Conservation (phyloP, 2,797 vertebrate genomes). For the Anabacerthia variegaticeps region DNA sequence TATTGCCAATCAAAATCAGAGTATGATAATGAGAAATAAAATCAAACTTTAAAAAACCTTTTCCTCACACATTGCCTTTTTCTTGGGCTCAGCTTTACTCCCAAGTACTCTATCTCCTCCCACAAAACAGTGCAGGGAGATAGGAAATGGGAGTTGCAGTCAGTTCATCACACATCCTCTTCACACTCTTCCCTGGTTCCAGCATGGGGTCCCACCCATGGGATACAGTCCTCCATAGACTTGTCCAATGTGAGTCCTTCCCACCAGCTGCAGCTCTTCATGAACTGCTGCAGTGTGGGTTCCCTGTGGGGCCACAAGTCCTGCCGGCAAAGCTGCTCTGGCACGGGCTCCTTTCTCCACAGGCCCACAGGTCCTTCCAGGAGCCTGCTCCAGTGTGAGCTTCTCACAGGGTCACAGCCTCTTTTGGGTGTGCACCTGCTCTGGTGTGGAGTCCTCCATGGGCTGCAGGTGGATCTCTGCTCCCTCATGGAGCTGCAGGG, state of each 20-base stretch:
- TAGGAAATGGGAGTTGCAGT: background rate
- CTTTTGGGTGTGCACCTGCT: background rate
- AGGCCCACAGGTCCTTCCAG: background rate
- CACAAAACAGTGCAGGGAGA: background rate
- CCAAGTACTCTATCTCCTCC: background rate
- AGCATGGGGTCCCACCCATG: background rate
- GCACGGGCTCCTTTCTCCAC: background rate
- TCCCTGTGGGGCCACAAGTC: background rate
- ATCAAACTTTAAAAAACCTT: background rate
- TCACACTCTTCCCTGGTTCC: background rate
- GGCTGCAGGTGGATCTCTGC: background rate
- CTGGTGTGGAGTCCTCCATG: background rate
- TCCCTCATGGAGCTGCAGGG: fast-evolving
- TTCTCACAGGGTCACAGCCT: background rate
- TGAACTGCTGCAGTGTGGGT: background rate
- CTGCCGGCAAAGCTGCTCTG: background rate
- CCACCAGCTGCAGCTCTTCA: fast-evolving
- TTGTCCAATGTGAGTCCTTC: background rate
- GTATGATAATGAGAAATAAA: background rate
- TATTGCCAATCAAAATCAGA: background rate
- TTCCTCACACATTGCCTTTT: background rate
- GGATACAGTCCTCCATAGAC: background rate
- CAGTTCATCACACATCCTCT: background rate
- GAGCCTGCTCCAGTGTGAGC: background rate
- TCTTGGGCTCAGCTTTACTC: background rate